Base-by-base conservation (phyloP, 2,113 vertebrate genomes). In the Lucifuga dentata region DNA sequence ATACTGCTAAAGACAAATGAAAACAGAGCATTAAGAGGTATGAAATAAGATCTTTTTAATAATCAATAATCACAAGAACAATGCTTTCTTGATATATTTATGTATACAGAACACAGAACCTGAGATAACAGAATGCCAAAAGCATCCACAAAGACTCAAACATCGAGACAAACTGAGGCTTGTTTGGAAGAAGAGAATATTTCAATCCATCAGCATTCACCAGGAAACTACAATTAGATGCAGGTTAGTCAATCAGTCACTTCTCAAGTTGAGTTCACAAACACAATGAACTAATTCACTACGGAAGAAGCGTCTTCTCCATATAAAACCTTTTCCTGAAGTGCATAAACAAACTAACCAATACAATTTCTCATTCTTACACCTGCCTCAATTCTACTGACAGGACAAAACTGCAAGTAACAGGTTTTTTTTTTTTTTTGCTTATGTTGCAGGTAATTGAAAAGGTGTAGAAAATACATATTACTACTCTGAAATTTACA, bases 371-470 rank as follows among this genome's bases (percentile, higher is more conserved):
- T 64, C 61, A 58, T n/a, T 19, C n/a, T 66, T 65, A 78, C 56
- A 76, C 67, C 76, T 73, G 71, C 78, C 73, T 84, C 24, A 36
- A 16, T 39, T 55, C 76, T 52, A 61, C 38, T 19, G 48, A 75
- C 62, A 65, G 38, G 73, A 76, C 46, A 70, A 77, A 87, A 88
- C 72, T 71, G 76, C 77, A 73, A 70, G 52, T 66, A 75, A 83
- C 68, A 74, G 33, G 21, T 35, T 10, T 9, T 24, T 61, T 57
- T 44, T 58, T 67, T 65, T 63, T 83, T 81, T 88, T 90, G 89
- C 91, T 92, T 90, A 91, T 91, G 68, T 78, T 75, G 82, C 78
- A 81, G 81, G 41, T 74, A 75, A 60, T 35, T 61, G 58, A 59
- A 76, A 75, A 62, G 39, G 23, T 53, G 58, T 65, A 80, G 52